Evolutionary conservation across 2,113 vertebrate genomes (phyloP).

Genomic region (Centropus bengalensis): DNA sequence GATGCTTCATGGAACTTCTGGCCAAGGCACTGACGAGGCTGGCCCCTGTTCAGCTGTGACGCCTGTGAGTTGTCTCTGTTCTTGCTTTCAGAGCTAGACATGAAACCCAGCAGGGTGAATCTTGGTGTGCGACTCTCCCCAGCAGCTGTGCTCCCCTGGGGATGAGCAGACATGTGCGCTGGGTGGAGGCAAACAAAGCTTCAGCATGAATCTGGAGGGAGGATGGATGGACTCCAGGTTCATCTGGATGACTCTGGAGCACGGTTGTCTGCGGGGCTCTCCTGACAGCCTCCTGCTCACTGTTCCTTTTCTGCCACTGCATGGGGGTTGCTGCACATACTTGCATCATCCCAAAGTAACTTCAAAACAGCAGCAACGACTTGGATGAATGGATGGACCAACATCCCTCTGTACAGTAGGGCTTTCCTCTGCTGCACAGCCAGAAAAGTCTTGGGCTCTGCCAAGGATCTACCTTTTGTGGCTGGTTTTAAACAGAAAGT

Average conservation of each 20-base stretch:
- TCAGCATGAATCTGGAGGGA: neutral
- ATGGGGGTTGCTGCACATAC: accelerated
- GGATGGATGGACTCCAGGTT: neutral
- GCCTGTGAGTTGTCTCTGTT: neutral
- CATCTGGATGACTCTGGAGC: neutral
- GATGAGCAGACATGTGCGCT: neutral
- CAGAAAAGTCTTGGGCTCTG: neutral
- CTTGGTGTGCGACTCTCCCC: neutral
- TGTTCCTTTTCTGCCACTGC: neutral
- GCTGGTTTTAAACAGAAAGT: neutral
- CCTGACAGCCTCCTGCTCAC: neutral
- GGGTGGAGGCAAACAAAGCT: neutral
- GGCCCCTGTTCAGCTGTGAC: neutral
- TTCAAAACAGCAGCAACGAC: neutral
- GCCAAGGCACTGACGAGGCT: neutral
- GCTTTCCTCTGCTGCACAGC: neutral
- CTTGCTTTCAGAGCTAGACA: neutral
- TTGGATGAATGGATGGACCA: neutral
- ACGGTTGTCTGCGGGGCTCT: neutral
- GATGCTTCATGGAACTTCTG: neutral
- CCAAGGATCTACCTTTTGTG: neutral
- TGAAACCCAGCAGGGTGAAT: neutral
- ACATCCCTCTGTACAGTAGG: neutral
- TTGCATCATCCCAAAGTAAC: neutral
- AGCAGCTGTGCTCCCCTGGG: neutral